Evolutionary conservation across 2,888 invertebrate species (phyloP).

Genomic region (Eristalis arbustorum): DNA sequence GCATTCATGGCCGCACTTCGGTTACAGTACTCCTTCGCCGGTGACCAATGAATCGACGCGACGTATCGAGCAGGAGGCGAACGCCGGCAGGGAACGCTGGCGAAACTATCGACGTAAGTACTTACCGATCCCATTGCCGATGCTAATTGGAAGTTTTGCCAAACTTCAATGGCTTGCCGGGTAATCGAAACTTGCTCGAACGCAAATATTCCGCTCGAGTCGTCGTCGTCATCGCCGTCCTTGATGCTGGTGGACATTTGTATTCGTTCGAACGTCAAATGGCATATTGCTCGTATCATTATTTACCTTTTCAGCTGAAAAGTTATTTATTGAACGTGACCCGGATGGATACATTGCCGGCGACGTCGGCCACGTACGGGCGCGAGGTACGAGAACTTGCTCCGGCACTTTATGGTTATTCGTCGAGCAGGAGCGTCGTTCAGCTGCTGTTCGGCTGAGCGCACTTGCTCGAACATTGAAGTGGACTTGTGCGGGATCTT

Average conservation of each 20-base stretch:
- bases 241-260: not conserved
- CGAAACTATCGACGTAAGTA: not conserved
- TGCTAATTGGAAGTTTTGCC: constrained; percentile 21
- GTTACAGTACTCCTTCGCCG: not conserved
- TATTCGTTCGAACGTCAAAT: constrained; percentile 8
- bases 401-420: not conserved
- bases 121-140: not conserved
- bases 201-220: not conserved
- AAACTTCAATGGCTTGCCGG: constrained; percentile 2
- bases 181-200: constrained; percentile 13
- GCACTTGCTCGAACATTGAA: not conserved
- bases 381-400: not conserved
- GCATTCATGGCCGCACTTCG: constrained; percentile 18
- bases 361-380: not conserved
- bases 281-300: constrained; percentile 24
- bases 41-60: not conserved
- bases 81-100: not conserved
- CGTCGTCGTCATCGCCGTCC: not conserved
- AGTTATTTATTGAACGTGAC: constrained; percentile 38
- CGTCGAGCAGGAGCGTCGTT: not conserved
- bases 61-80: not conserved
- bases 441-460: not conserved
- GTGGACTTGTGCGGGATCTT: not conserved
- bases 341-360: not conserved
- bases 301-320: constrained; percentile 22